Conservation (phyloP, 2,888 invertebrate genomes). For the Harpagoxenus sublaevis region DNA sequence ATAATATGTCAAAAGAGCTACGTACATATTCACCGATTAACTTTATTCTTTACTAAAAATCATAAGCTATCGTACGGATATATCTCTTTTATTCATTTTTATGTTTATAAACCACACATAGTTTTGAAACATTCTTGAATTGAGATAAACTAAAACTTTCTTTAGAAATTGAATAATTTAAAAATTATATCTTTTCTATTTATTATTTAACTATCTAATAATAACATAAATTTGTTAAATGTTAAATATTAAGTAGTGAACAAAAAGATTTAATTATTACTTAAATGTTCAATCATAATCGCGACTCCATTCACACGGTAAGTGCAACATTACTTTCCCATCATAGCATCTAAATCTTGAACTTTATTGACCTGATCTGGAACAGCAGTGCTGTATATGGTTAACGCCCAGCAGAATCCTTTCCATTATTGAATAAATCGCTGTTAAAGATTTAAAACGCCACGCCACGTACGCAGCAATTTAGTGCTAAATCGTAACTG, state of each 20-base stretch:
- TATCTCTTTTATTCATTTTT: neutral
- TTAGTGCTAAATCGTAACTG: constrained; percentile 14
- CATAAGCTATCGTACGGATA: neutral
- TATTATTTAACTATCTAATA: neutral
- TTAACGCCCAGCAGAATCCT: constrained; percentile 11
- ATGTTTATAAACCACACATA: neutral
- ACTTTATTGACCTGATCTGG: neutral
- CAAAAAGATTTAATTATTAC: neutral
- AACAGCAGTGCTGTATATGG: neutral
- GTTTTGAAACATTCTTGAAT: neutral
- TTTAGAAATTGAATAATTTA: neutral
- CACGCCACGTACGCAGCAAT: neutral
- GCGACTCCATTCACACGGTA: neutral
- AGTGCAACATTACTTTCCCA: neutral
- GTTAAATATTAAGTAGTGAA: neutral
- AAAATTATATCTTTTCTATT: neutral
- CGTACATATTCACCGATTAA: neutral
- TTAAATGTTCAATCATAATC: neutral
- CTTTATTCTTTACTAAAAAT: neutral
- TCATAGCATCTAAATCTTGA: constrained; percentile 8
- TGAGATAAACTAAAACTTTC: neutral
- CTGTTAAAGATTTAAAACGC: neutral
- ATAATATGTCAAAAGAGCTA: neutral
- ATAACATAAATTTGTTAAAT: neutral
- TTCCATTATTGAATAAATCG: constrained; percentile 22